These are phyloP conservation scores for Sebastes hubbsi DNA, from an alignment of 2,797 vertebrate species.

Conservation along the genomic window DNA sequence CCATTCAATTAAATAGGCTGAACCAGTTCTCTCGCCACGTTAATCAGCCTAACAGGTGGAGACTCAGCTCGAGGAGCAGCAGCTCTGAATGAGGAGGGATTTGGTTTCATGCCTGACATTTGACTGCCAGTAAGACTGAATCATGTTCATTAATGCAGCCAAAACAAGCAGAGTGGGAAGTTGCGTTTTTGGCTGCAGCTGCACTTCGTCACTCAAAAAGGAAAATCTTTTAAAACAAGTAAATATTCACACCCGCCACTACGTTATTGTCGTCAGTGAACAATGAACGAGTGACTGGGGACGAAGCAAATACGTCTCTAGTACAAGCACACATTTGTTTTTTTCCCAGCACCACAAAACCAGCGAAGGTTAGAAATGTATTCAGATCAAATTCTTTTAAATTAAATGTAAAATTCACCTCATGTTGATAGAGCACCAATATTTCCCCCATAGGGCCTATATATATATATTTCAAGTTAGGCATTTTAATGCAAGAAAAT, in stretches of 20 bases:
- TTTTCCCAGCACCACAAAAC: background rate
- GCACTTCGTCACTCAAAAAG: background rate
- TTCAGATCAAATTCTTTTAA: background rate
- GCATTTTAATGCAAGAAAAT: background rate
- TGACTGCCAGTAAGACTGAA: constrained; percentile 27
- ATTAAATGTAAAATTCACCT: background rate
- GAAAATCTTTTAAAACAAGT: background rate
- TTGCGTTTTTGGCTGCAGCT: background rate
- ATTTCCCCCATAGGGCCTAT: background rate
- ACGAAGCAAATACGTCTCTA: background rate
- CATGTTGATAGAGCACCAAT: background rate
- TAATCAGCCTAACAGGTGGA: constrained; percentile 27
- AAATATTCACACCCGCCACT: background rate
- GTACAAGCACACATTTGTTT: too few species aligned
- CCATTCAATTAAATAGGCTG: background rate
- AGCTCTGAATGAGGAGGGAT: background rate
- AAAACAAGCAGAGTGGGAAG: constrained; percentile 6
- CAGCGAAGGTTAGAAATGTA: background rate
- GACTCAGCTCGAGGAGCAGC: background rate
- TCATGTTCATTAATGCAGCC: constrained; percentile 12
- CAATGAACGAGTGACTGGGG: background rate
- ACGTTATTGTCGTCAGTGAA: background rate
- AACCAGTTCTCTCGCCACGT: background rate
- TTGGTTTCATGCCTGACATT: constrained; percentile 33
- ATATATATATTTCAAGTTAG: background rate